Base-by-base conservation (phyloP, 2,797 vertebrate species). In the Anas flavirostris region DNA sequence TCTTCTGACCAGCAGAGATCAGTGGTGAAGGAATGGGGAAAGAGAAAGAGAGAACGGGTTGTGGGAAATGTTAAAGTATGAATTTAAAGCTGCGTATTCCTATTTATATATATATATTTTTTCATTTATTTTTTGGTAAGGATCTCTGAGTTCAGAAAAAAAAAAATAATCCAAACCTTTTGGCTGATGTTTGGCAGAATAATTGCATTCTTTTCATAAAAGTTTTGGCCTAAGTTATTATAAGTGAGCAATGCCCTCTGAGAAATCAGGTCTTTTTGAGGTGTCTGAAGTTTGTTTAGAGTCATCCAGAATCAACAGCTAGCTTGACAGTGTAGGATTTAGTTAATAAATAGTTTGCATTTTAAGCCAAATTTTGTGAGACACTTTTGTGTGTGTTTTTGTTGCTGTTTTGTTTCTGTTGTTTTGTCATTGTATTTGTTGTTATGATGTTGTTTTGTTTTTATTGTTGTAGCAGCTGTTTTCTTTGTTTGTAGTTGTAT, bases 1-100 rank as follows among this genome's bases (percentile, higher is more conserved):
- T 94, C 89, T 91, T 93, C 91, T 97, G 94, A 96, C 92, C 90
- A 95, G 81, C 90, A 94, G 90, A 95, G 89, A 95, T 21, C 28
- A 43, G 43, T 1, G 4, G 39, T 39, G 90, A 60, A 89, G 80
- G 88, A 58, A 82, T 1, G 35, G 75, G 67, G 72, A 88, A 68
- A 67, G 43, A 64, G 55, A 59, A 26, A 11, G 50, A 59, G 31
- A 9, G 44, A 41, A 4, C 16, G n/a, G 44, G 59, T 56, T 3
- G 3, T 80, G 72, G 72, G 75, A 95, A 90, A 93, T 52, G 64
- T 23, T 82, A 77, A 92, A 88, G 90, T 29, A 58, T 16, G 10
- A 52, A 16, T 60, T 89, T 84, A 62, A 85, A 89, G 46, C 37
- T 88, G 60, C 29, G 55, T 14, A 4, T 78, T 80, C 81, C 15